These are phyloP conservation scores for Bothrops jararaca DNA, from an alignment of 2,113 vertebrate species.

Conservation along the genomic window DNA sequence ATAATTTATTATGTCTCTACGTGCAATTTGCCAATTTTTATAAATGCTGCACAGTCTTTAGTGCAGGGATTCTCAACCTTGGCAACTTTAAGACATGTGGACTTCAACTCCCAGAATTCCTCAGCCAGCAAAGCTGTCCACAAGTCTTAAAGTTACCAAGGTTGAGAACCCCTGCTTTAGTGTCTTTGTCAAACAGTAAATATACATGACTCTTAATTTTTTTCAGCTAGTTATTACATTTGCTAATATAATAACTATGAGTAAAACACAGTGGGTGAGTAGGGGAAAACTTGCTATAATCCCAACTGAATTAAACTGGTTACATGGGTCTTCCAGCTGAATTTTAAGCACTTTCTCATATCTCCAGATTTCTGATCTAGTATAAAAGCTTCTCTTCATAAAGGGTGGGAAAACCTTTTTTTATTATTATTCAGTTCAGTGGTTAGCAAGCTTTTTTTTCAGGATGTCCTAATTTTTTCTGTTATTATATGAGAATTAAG, in stretches of 20 bases:
- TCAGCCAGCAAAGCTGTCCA: no score
- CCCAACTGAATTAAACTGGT: neutral
- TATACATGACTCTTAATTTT: neutral
- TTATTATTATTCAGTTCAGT: neutral
- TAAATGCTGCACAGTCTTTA: neutral
- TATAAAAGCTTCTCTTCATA: neutral
- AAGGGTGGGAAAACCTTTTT: neutral
- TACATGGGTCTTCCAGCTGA: neutral
- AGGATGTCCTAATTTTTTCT: neutral
- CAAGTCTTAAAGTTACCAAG: no score
- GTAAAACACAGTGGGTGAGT: neutral
- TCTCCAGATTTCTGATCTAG: neutral
- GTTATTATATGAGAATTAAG: neutral
- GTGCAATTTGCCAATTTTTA: neutral
- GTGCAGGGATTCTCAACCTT: no score
- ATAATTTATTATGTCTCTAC: neutral
- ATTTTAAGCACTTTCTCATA: neutral
- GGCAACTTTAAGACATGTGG: no score
- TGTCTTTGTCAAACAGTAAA: neutral
- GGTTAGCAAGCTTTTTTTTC: neutral
- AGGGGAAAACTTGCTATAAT: neutral
- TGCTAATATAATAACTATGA: neutral
- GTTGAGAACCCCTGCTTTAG: no score
- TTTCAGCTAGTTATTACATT: no score
- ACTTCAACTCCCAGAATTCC: no score